phyloP scores from a whole-genome alignment of 2,113 vertebrate species.

The Callipepla californica region DNA sequence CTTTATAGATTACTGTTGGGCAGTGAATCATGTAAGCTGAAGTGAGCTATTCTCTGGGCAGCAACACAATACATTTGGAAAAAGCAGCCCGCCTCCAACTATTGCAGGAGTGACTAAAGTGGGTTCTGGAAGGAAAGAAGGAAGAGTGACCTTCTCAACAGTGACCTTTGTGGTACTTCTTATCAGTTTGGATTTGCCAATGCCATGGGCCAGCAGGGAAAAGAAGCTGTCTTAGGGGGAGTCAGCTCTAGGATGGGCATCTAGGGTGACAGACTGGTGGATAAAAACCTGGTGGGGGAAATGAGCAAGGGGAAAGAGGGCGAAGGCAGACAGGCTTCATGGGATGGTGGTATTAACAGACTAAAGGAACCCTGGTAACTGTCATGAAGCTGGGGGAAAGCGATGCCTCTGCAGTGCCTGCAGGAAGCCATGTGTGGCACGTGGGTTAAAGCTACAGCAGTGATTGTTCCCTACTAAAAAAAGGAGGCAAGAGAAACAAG shows the following conservation, averaged over 20 bases:
- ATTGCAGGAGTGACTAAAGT: neutral
- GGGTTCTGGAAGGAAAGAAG: neutral
- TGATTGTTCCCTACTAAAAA: neutral
- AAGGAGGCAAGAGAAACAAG: neutral
- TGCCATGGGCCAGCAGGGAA: neutral
- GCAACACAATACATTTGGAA: neutral
- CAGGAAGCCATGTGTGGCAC: neutral
- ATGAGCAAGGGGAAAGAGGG: neutral
- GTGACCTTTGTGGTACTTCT: neutral
- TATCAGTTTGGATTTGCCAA: neutral
- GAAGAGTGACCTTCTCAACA: neutral
- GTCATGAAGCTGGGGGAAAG: neutral
- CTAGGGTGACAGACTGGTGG: neutral
- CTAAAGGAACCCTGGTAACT: neutral
- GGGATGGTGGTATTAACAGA: neutral
- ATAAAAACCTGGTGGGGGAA: neutral
- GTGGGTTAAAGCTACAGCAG: neutral
- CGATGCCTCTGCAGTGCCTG: neutral
- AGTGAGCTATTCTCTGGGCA: neutral
- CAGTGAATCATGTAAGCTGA: neutral
- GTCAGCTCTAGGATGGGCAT: neutral
- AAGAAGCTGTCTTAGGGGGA: neutral
- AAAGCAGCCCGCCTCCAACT: accelerated
- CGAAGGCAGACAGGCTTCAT: neutral
- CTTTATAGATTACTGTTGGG: neutral